Evolutionary conservation across 2,797 vertebrate genomes (phyloP).

Genomic region (Arrhamphus sclerolepis): DNA sequence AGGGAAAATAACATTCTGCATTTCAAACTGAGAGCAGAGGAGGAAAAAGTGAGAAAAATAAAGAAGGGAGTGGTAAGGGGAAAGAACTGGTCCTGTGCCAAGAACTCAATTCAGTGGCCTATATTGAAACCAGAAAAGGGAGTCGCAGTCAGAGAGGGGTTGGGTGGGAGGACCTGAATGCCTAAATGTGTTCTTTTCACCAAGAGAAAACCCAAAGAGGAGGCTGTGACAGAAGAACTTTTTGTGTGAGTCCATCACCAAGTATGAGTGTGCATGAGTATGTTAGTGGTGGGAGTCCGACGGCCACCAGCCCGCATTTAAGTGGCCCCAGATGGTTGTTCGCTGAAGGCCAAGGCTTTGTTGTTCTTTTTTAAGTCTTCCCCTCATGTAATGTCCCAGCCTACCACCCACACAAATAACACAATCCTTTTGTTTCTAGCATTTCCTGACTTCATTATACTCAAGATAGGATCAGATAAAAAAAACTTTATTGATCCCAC

Average conservation of each 20-base stretch:
- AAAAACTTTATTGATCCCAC: too few species aligned
- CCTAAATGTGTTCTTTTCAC: conserved; percentile 53
- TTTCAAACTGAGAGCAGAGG: conserved; percentile 21
- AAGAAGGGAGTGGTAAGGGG: conserved; percentile 15
- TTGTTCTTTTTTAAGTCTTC: conserved; percentile 36
- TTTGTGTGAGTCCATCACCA: conserved; percentile 4
- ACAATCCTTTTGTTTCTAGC: background rate
- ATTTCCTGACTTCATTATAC: background rate
- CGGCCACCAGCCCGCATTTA: conserved; percentile 46
- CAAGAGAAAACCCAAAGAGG: conserved; percentile 6
- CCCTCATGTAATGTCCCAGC: conserved; percentile 13
- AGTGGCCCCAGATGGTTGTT: conserved; percentile 64
- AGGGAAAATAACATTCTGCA: conserved; percentile 31
- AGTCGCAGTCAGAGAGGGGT: conserved; percentile 11
- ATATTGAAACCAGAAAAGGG: conserved; percentile 59
- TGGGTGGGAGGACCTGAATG: conserved; percentile 49
- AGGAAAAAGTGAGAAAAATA: conserved; percentile 9
- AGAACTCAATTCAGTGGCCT: conserved; percentile 70
- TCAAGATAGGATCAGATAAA: too few species aligned
- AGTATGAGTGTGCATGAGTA: conserved; percentile 22
- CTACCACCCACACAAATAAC: conserved; percentile 9
- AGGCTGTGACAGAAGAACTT: conserved; percentile 22
- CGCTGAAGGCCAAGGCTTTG: conserved; percentile 36
- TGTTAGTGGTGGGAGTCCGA: conserved; percentile 30
- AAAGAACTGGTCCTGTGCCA: conserved; percentile 55